phyloP scores from a whole-genome alignment of 2,797 vertebrate species.

The Emys orbicularis region DNA sequence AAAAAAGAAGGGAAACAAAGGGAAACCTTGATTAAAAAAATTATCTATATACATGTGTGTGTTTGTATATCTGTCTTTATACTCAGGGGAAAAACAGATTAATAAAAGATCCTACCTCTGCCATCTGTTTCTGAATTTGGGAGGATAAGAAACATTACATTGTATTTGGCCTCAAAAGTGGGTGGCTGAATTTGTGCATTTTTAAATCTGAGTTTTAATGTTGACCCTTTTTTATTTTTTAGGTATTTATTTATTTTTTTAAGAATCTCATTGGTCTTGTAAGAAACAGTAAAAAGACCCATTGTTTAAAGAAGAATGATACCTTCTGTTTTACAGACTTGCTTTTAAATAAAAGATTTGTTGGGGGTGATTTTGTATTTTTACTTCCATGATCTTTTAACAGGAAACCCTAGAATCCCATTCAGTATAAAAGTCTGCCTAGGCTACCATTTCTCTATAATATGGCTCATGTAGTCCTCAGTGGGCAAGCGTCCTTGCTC shows the following conservation, averaged over 20 bases:
- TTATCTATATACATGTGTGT: not conserved
- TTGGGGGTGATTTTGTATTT: not conserved
- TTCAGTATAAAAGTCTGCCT: constrained; percentile 78
- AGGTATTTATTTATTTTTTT: constrained; percentile 49
- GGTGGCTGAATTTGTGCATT: constrained; percentile 44
- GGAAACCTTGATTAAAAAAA: not conserved
- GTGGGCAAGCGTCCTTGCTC: constrained; percentile 92
- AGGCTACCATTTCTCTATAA: constrained; percentile 98
- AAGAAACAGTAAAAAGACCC: constrained; percentile 75
- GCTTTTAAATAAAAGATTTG: constrained; percentile 63
- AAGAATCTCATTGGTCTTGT: constrained; percentile 68
- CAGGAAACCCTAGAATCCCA: constrained; percentile 63
- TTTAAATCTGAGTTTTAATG: constrained; percentile 46
- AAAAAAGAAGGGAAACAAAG: not conserved
- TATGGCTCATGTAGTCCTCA: constrained; percentile 99
- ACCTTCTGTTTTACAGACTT: constrained; percentile 61
- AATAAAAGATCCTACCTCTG: not conserved
- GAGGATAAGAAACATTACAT: constrained; percentile 61
- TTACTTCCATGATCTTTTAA: constrained; percentile 71
- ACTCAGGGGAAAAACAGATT: constrained; percentile 19
- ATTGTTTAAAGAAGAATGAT: constrained; percentile 53
- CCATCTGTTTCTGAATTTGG: constrained; percentile 12
- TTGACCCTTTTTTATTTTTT: constrained; percentile 62
- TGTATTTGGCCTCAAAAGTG: not conserved
- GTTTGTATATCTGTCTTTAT: not conserved